Base-by-base conservation (phyloP, 2,797 vertebrate genomes). In the Myiotriccus ornatus region DNA sequence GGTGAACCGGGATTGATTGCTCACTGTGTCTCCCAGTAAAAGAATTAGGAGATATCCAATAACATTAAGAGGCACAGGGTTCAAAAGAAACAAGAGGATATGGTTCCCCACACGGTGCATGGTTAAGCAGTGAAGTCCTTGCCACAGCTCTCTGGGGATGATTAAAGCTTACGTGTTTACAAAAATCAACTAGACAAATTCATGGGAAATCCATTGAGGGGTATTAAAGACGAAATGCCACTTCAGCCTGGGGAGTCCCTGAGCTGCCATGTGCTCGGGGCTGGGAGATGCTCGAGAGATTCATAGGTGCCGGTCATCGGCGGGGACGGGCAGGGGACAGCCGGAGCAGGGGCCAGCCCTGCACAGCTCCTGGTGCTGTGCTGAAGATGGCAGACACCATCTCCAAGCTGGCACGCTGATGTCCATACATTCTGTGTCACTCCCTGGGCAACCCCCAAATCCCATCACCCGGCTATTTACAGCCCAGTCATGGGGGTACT, bases 131-230 rank as follows among this genome's bases (percentile, higher is more conserved):
- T 74, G 90, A 95, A 95, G 91, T 52, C 90, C 91, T 88, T 88
- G 90, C 76, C 91, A 69, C 94, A 84, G 93, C 77, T 93, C 95
- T 88, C 94, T 4, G 9, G 93, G 91, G 95, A 90, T 79, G 94
- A 88, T 90, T 91, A 79, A 94, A 95, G 75, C 82, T 91, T 89
- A 64, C 4, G 2, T 87, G 87, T 94, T 96, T 91, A 94, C 94
- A 91, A 70, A 95, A 89, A 95, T 94, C 96, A 95, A 62, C 70
- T 47, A 59, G 94, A 91, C 91, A 91, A 90, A 95, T 95, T 84
- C 83, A 95, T 95, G 85, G 95, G 80, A 95, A 95, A 95, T 94
- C 94, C 85, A 96, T 79, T 64, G 85, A 93, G 95, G 90, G 65
- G 74, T 85, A 91, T 96, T 94, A 95, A 93, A 86, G 94, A 95